Evolutionary conservation across 2,797 vertebrate species (phyloP), one percentile per base, ranked within the genome.

Genomic region (Psittacula derbiana): DNA sequence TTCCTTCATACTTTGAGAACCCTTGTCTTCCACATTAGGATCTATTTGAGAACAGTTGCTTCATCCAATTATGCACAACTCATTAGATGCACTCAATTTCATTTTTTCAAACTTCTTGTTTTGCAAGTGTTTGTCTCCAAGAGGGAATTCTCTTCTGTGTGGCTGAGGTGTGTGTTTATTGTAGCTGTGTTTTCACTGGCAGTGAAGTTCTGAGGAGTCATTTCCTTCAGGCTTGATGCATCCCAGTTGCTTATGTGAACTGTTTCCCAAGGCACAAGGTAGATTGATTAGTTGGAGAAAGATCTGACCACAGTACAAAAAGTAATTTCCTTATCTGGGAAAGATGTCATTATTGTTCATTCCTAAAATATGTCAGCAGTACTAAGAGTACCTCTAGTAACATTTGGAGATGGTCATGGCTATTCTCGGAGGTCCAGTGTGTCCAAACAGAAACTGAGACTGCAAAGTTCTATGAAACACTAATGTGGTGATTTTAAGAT

Each of bases 241-340:
- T 94, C 65, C 61, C 53, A 4, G 81, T 85, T 92, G 67, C 81
- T 87, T 69, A 41, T 85, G 76, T 49, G 74, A 94, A 52, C 74
- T 70, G 60, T 65, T 94, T 94, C 72, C 87, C 69, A 58, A 89
- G 72, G 72, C 49, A 55, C 64, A 28, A 36, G 67, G 72, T 41
- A 95, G 91, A 92, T 86, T 53, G 92, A 92, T 95, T 78, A 89
- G 80, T 72, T 14, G 0, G 61, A 92, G 64, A 78, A 80, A 94
- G 89, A 86, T 85, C 52, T 82, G 80, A 93, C 40, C 1, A 0
- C 65, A 27, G 43, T 79, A 71, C 43, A 75, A 80, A 89, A 96
- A 92, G 73, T 85, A 94, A 94, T 92, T 93, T 93, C 82, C 92
- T 93, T 75, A 89, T 71, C 73, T 71, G 57, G 33, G 82, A 73